These are phyloP conservation scores for Chaetodon trifascialis DNA, from an alignment of 2,113 vertebrate genomes.

Conservation along the genomic window DNA sequence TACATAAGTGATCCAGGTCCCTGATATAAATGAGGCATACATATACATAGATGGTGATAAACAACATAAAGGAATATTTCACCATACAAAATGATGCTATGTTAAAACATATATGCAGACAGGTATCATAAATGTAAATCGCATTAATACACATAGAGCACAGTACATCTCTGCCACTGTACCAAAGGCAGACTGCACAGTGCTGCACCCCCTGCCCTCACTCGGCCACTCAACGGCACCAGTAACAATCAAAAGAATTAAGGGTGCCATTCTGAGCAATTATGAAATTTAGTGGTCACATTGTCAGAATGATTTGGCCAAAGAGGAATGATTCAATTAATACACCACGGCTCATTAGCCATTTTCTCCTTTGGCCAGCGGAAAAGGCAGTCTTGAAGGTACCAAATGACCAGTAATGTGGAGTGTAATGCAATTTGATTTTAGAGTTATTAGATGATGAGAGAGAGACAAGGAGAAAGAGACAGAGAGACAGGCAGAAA, in stretches of 20 bases:
- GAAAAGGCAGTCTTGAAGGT: conserved; percentile 63
- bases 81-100: neutral
- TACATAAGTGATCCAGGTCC: neutral
- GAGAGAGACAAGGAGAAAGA: conserved; percentile 14
- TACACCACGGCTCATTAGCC: conserved; percentile 80
- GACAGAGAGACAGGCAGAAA: conserved; percentile 9
- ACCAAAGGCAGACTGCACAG: neutral
- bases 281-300: conserved; percentile 77
- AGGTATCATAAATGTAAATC: neutral
- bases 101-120: neutral
- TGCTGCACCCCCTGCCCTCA: neutral
- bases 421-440: conserved; percentile 80
- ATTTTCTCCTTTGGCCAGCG: conserved; percentile 60
- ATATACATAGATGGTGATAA: neutral
- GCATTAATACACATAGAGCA: neutral
- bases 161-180: neutral
- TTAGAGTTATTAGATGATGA: conserved; percentile 73
- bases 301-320: conserved; percentile 81
- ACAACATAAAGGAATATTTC: neutral
- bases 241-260: conserved; percentile 56
- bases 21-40: neutral
- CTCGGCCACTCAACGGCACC: conserved; percentile 44
- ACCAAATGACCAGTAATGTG: conserved; percentile 75
- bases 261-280: conserved; percentile 74
- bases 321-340: conserved; percentile 81